Conservation (phyloP, 2,888 invertebrate genomes). For the Ophion ellenae region DNA sequence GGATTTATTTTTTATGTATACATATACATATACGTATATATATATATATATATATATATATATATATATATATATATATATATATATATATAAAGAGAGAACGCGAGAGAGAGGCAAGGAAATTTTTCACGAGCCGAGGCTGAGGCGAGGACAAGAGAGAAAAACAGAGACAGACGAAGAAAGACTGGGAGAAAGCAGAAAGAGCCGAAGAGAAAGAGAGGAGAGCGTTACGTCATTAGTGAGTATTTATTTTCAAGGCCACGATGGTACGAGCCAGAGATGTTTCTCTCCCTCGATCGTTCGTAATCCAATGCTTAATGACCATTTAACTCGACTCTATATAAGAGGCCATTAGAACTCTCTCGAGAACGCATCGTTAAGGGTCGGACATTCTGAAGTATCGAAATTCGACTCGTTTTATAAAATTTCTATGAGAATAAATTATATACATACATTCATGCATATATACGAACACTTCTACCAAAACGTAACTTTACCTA, state of each 20-base stretch:
- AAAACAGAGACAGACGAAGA: conserved; percentile 5
- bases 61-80: too few relatives aligned
- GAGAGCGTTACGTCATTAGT: conserved; percentile 68
- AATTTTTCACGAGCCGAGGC: not conserved
- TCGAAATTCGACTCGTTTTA: not conserved
- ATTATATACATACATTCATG: too few relatives aligned
- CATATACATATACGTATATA: too few relatives aligned
- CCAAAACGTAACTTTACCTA: too few relatives aligned
- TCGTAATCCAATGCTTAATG: conserved; percentile 66
- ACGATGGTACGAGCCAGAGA: conserved; percentile 12
- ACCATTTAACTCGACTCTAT: conserved; percentile 66
- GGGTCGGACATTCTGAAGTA: not conserved
- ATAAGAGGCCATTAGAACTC: conserved; percentile 18
- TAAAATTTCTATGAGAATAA: not conserved
- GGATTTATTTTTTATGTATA: too few relatives aligned
- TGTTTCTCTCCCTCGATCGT: conserved; percentile 30
- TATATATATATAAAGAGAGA: not conserved
- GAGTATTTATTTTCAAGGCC: conserved; percentile 71
- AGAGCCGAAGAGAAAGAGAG: conserved; percentile 29
- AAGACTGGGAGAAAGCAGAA: conserved; percentile 6
- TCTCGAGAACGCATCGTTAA: not conserved
- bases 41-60: too few relatives aligned
- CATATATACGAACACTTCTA: too few relatives aligned
- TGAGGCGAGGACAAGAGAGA: not conserved
- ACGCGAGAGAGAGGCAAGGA: not conserved